A percentile compares a stretch with the other conserved stretches of the same genome.
These are phyloP conservation scores for Thamnophis elegans DNA, from an alignment of 2,797 vertebrate genomes.

Conservation along the genomic window DNA sequence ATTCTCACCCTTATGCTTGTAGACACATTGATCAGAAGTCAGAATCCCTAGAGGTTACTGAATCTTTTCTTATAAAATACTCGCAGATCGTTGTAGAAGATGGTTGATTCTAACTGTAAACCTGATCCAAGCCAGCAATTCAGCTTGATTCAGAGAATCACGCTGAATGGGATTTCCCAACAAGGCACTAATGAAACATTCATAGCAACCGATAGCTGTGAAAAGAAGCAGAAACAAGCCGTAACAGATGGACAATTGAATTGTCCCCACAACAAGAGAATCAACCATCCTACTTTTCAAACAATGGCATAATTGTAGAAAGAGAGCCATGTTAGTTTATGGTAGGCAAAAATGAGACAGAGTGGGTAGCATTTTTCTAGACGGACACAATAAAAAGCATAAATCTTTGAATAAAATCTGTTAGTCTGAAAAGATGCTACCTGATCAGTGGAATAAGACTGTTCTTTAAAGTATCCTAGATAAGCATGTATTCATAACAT, in stretches of 20 bases:
- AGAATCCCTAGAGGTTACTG: not conserved
- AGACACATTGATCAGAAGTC: not conserved
- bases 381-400: not conserved
- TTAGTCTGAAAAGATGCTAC: not conserved
- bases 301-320: not conserved
- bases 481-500: not conserved
- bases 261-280: not conserved
- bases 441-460: not conserved
- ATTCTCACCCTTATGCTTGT: not conserved
- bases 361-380: not conserved
- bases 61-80: not conserved
- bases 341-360: not conserved
- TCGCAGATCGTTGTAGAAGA: not conserved
- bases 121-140: not conserved
- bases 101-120: not conserved
- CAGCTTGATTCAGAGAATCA: not conserved
- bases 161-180: not conserved
- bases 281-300: not conserved
- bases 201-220: not conserved
- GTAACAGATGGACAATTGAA: not conserved
- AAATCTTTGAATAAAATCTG: not conserved
- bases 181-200: not conserved
- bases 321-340: not conserved
- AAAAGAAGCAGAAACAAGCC: not conserved
- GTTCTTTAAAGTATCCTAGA: not conserved